Conservation (phyloP, 2,888 invertebrate species). For the Phymatocera aterrima region DNA sequence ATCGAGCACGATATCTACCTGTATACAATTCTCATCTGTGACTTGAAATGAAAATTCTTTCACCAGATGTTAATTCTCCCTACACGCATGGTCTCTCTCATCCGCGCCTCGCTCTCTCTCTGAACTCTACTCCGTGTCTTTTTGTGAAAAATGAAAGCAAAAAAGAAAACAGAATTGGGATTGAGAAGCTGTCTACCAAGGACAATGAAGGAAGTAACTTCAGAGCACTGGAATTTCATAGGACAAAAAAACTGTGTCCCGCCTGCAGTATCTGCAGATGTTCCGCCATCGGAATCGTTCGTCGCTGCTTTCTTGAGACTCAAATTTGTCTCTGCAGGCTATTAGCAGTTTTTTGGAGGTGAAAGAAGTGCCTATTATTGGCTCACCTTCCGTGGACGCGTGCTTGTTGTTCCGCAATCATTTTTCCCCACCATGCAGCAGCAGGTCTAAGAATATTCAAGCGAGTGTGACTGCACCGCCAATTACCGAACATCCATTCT, state of each 20-base stretch:
- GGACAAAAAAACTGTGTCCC: background rate
- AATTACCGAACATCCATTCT: background rate
- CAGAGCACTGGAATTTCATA: background rate
- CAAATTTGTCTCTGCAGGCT: background rate
- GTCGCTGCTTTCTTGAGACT: background rate
- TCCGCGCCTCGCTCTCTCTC: background rate
- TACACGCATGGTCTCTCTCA: background rate
- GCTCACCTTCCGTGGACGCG: background rate
- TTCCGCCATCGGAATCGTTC: constrained; percentile 3
- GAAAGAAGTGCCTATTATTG: background rate
- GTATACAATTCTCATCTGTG: constrained; percentile 12
- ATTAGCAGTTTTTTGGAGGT: background rate
- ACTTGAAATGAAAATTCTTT: constrained; percentile 14
- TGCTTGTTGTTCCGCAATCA: background rate
- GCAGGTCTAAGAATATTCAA: background rate
- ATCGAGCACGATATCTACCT: background rate
- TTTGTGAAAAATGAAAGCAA: background rate
- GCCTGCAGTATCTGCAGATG: constrained; percentile 4
- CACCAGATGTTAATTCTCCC: background rate
- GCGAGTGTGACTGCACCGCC: background rate
- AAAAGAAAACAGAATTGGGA: background rate
- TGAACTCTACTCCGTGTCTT: background rate
- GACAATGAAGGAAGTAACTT: background rate
- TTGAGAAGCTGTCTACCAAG: background rate
- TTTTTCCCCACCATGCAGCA: background rate